These are phyloP conservation scores for Copidosoma aretas DNA, from an alignment of 2,888 invertebrate species.

Conservation along the genomic window DNA sequence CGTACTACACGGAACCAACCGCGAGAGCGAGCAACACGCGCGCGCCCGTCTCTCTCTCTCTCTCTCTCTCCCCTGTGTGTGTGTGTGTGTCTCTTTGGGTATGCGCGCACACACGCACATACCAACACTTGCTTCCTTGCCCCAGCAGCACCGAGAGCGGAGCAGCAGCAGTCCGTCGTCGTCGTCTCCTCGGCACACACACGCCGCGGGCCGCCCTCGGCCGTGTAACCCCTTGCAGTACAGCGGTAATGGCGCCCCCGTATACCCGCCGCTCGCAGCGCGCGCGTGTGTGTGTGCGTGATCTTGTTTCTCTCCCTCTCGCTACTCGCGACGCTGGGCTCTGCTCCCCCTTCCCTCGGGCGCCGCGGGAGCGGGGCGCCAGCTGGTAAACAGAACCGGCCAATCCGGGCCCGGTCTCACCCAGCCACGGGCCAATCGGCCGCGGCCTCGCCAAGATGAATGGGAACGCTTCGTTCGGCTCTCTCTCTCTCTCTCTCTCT, in stretches of 20 bases:
- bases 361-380: constrained; percentile 61
- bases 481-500: constrained; percentile 53
- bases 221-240: constrained; percentile 65
- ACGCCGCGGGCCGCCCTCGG: constrained; percentile 25
- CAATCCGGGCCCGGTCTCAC: constrained; percentile 55
- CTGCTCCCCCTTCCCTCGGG: not conserved
- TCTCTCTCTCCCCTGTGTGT: constrained; percentile 7
- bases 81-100: not conserved
- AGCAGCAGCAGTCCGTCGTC: too few species aligned
- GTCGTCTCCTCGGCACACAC: too few species aligned
- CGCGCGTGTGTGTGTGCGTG: constrained; percentile 49
- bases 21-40: constrained; percentile 6
- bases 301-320: constrained; percentile 49
- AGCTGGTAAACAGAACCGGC: constrained; percentile 63
- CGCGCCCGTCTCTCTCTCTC: constrained; percentile 3
- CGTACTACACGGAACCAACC: constrained; percentile 66
- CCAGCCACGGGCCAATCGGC: constrained; percentile 57
- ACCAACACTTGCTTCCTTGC: not conserved
- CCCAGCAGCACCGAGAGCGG: constrained; percentile 46
- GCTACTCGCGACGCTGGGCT: constrained; percentile 57
- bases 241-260: constrained; percentile 64
- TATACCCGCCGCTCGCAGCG: constrained; percentile 18
- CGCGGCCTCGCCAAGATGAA: constrained; percentile 61
- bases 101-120: constrained; percentile 17
- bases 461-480: constrained; percentile 52